Evolutionary conservation across 2,113 vertebrate genomes (phyloP), one percentile per base, ranked within the genome.

Genomic region (Sander vitreus): DNA sequence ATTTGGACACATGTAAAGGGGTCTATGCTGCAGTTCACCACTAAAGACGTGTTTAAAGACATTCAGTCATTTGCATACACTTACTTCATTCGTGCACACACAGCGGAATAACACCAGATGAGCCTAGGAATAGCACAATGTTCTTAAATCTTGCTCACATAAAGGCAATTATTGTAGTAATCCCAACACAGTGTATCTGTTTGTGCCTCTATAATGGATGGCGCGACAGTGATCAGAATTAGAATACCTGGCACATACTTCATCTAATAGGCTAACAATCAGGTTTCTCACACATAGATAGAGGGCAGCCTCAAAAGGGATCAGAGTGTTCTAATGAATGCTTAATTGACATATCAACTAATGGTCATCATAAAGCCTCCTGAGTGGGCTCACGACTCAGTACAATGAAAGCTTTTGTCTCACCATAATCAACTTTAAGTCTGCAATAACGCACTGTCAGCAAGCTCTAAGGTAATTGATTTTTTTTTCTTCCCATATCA

Each of bases 291-390:
- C 58, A 53, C 65, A 64, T 30, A 77, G 77, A 86, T 6, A 63
- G 76, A 76, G 48, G 47, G 50, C 25, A 64, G 27, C 53, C 54
- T 76, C 54, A 25, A 55, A 84, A 71, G 65, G 51, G 39, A 85
- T 82, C 39, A 33, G 23, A 68, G 83, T 58, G 76, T 39, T 66
- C 43, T 81, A 83, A 89, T 87, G 77, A 84, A 78, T 36, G 76
- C 63, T 39, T 90, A 88, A 90, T 79, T 88, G 84, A 83, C 74
- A 78, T 70, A 85, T 85, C 59, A 89, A 69, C 80, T 86, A 81
- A 88, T 81, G 84, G 69, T 81, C 89, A 85, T 78, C 25, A 82
- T 79, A 76, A 72, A 89, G 43, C 58, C 48, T 73, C 23, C 33
- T 12, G 80, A 85, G 81, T 74, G 65, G 60, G 68, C 68, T 73